Evolutionary conservation across 2,888 invertebrate genomes (phyloP), one percentile per base, ranked within the genome.

Genomic region (Coelopa pilipes): DNA sequence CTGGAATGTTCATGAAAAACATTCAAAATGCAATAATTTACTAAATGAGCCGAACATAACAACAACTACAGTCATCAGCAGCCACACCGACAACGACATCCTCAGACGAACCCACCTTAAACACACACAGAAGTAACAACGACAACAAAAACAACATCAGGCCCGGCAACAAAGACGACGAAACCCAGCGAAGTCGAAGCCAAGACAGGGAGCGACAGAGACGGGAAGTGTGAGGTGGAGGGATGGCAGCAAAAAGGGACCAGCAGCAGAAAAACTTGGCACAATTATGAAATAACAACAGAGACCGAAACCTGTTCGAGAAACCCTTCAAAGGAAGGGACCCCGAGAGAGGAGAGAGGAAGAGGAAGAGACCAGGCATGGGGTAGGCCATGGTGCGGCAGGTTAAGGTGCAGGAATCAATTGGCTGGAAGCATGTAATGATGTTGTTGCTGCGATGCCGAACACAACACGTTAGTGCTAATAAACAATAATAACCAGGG

Each of bases 1-100:
- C 19, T 53, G 73, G 73, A 75, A 75, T 73, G 67, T 47, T 17
- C 17, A 72, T 53, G 66, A 63, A 76, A 74, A 77, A 78, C 78
- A 78, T 76, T 79, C 80, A 82, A 84, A 83, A 83, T 79, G 80
- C 83, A 81, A 82, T 82, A 83, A 81, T 80, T 82, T 82, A 81
- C 77, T 77, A 77, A 81, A 81, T 79, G 82, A 80, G 78, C 78
- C 74, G 78, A 67, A 46, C 70, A 21, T 34, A 34, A 34, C 2
- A 34, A 34, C 2, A 34, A 34, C 34, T 34, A 34, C 34, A 34
- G n/a, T 34, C 34, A 34, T 34, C 34, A 34, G 34, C 34, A 34
- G 47, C 63, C 72, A 74, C 15, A 72, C 47, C 12, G 7, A 34
- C 34, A 34, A 34, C 34, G 34, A 34, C 34, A 34, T 34, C 34